Evolutionary conservation across 2,797 vertebrate genomes (phyloP).

Genomic region (Limosa lapponica): DNA sequence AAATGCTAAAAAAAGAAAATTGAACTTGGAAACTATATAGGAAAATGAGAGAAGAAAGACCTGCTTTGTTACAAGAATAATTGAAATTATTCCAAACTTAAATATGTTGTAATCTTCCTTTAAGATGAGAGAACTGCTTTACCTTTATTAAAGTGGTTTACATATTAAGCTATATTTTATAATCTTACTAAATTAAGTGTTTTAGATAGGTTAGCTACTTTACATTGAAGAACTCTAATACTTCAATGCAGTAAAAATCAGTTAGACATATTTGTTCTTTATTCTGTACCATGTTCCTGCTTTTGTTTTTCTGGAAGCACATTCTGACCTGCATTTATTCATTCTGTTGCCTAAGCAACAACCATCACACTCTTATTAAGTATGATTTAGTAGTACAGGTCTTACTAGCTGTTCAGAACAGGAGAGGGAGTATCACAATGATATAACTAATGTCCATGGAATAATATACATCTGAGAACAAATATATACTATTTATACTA

Average conservation of each 20-base stretch:
- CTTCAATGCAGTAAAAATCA: constrained; percentile 49
- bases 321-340: constrained; percentile 89
- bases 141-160: constrained; percentile 3
- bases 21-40: background rate
- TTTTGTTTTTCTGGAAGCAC: constrained; percentile 78
- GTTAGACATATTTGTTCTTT: constrained; percentile 42
- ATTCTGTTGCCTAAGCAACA: constrained; percentile 91
- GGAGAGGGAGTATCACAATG: constrained; percentile 56
- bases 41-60: background rate
- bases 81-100: background rate
- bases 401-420: constrained; percentile 76
- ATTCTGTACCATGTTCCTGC: constrained; percentile 48
- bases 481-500: constrained; percentile 16
- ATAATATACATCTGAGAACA: constrained; percentile 11
- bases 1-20: background rate
- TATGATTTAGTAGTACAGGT: constrained; percentile 74
- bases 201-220: constrained; percentile 14
- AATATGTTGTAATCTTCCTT: background rate
- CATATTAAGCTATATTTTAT: background rate
- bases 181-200: background rate
- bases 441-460: constrained; percentile 68
- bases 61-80: constrained; percentile 27
- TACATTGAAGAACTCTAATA: constrained; percentile 16
- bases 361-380: constrained; percentile 79
- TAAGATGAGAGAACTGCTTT: constrained; percentile 19